Evolutionary conservation across 2,797 vertebrate genomes (phyloP).

Genomic region (Lacerta viridis): DNA sequence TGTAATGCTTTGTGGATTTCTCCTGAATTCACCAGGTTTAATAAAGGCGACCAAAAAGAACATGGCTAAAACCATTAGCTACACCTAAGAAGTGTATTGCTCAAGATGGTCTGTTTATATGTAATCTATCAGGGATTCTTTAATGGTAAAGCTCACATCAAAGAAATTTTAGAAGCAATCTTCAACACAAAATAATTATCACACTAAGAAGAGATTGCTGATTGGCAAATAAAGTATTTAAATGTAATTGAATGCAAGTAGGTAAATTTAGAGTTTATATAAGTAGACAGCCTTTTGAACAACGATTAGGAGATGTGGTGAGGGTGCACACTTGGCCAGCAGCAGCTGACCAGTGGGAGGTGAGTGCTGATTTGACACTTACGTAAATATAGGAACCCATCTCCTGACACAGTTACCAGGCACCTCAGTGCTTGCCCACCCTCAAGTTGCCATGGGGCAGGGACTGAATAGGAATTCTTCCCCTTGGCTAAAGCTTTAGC

Average conservation of each 20-base stretch:
- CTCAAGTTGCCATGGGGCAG: neutral
- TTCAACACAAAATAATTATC: neutral
- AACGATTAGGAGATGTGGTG: neutral
- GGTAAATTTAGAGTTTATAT: no score
- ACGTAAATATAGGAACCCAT: neutral
- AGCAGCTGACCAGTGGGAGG: neutral
- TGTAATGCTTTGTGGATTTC: slow-evolving; percentile 55
- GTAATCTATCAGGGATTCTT: neutral
- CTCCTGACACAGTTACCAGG: neutral
- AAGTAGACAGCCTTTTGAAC: no score
- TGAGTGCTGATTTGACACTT: neutral
- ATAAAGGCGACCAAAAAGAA: slow-evolving; percentile 43
- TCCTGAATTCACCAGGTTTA: slow-evolving; percentile 62
- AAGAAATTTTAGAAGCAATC: neutral
- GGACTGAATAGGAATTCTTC: neutral
- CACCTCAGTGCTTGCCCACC: neutral
- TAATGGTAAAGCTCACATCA: neutral
- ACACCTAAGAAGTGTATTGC: slow-evolving; percentile 1
- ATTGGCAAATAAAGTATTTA: neutral
- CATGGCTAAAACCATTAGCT: slow-evolving; percentile 11
- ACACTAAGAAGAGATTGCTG: neutral
- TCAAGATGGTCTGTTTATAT: neutral
- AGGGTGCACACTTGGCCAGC: no score
- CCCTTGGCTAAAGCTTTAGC: neutral
- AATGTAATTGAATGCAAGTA: neutral